Evolutionary conservation across 2,888 invertebrate genomes (phyloP).

Genomic region (Acleris laterana): DNA sequence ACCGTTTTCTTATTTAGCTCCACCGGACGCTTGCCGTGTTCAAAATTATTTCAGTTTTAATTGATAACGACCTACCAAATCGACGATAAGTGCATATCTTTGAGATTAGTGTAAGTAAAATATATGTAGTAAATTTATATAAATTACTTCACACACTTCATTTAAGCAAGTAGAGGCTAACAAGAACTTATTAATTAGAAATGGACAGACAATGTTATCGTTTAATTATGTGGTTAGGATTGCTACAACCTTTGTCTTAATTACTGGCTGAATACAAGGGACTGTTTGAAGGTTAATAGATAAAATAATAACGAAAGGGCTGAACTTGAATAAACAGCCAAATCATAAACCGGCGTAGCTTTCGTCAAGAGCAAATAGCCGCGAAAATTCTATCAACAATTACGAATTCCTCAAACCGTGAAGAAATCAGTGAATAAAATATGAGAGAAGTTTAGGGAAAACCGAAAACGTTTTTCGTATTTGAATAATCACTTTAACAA

Average conservation of each 20-base stretch:
- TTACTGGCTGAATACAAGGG: conserved; percentile 12
- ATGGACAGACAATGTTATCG: conserved; percentile 33
- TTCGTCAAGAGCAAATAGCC: conserved; percentile 42
- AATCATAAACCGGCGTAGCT: conserved; percentile 38
- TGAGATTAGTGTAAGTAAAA: too few species aligned
- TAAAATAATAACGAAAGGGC: conserved; percentile 12
- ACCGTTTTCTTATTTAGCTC: conserved; percentile 63
- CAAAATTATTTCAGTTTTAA: conserved; percentile 13
- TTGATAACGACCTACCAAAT: conserved; percentile 13
- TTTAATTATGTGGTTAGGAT: conserved; percentile 26
- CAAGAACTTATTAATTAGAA: conserved; percentile 30
- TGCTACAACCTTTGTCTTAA: conserved; percentile 23
- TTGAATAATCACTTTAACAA: conserved; percentile 84
- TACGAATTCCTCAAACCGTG: conserved; percentile 73
- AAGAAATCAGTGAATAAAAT: conserved; percentile 82
- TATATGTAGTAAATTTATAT: neutral
- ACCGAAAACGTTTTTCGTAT: conserved; percentile 82
- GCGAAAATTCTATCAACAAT: conserved; percentile 69
- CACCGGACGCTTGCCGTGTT: conserved; percentile 13
- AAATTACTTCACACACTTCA: conserved; percentile 11
- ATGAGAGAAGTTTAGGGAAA: conserved; percentile 80
- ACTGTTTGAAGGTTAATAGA: conserved; percentile 16
- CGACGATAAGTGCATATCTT: conserved; percentile 37
- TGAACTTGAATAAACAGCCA: conserved; percentile 16
- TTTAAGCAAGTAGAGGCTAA: conserved; percentile 17